These are phyloP conservation scores for Cyphomyrus discorhynchus DNA, from an alignment of 2,113 vertebrate species.

Conservation along the genomic window DNA sequence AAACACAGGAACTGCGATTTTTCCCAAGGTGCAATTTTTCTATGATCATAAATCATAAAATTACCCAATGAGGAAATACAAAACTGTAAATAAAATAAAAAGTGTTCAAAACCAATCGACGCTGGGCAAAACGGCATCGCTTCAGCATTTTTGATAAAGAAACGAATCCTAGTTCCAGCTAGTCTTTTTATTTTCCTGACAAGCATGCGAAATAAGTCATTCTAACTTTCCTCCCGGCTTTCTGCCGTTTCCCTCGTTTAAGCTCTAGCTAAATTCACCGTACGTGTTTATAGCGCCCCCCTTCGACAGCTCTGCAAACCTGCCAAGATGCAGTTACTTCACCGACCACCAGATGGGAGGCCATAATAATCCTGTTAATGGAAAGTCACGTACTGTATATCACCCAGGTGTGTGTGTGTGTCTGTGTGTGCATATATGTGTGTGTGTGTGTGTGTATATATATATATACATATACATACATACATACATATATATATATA, in stretches of 20 bases:
- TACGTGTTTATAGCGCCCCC: constrained; percentile 8
- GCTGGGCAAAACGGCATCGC: not conserved
- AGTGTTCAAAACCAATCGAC: not conserved
- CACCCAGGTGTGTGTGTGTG: not conserved
- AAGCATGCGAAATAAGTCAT: not conserved
- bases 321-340: not conserved
- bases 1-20: not conserved
- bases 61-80: not conserved
- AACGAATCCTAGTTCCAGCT: not conserved
- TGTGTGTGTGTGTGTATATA: not conserved
- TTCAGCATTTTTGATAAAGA: not conserved
- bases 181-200: not conserved
- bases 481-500: too few relatives aligned
- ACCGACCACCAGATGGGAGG: not conserved
- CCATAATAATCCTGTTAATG: not conserved
- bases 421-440: not conserved
- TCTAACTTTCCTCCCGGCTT: not conserved
- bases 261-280: not conserved
- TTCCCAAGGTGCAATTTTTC: not conserved
- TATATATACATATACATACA: too few relatives aligned
- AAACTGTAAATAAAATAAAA: not conserved
- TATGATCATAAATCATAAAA: not conserved
- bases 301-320: not conserved
- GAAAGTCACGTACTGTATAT: not conserved
- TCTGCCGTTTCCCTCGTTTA: not conserved